These are phyloP conservation scores for Ispidina picta DNA, from an alignment of 2,797 vertebrate species.

Conservation along the genomic window DNA sequence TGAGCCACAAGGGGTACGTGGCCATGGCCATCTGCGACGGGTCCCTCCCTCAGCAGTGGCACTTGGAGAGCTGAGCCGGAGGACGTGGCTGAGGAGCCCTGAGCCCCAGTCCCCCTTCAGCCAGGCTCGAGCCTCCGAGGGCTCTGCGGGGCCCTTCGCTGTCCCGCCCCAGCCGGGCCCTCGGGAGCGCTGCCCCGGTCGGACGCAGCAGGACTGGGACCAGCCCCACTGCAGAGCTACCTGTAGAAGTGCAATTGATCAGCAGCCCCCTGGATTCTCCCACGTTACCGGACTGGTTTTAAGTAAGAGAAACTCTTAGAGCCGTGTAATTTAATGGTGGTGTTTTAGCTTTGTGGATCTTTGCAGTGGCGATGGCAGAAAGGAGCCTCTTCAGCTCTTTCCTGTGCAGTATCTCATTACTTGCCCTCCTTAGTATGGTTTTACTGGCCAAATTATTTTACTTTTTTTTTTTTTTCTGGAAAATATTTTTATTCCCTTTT, in stretches of 20 bases:
- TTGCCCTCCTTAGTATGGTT: conserved; percentile 3
- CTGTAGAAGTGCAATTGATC: neutral
- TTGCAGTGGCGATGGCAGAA: neutral
- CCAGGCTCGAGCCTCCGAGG: neutral
- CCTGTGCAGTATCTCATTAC: conserved; percentile 2
- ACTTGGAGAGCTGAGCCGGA: conserved; percentile 82
- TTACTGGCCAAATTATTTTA: conserved; percentile 45
- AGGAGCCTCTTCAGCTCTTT: neutral
- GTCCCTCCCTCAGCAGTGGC: conserved; percentile 89
- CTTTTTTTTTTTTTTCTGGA: neutral
- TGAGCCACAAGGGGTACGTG: conserved; percentile 86
- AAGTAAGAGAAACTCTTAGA: conserved; percentile 46
- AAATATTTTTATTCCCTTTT: conserved; percentile 41
- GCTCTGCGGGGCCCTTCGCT: neutral
- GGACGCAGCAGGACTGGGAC: neutral
- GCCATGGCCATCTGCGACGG: conserved; percentile 92
- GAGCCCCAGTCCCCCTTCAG: neutral
- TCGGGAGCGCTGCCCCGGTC: neutral
- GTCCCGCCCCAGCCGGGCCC: neutral
- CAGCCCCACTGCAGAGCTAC: neutral
- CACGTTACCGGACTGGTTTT: neutral
- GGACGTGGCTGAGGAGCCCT: neutral
- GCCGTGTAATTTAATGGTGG: neutral
- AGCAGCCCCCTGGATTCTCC: neutral
- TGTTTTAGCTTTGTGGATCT: conserved; percentile 28